phyloP scores from a whole-genome alignment of 2,113 vertebrate species.

The Onychorhynchus coronatus region DNA sequence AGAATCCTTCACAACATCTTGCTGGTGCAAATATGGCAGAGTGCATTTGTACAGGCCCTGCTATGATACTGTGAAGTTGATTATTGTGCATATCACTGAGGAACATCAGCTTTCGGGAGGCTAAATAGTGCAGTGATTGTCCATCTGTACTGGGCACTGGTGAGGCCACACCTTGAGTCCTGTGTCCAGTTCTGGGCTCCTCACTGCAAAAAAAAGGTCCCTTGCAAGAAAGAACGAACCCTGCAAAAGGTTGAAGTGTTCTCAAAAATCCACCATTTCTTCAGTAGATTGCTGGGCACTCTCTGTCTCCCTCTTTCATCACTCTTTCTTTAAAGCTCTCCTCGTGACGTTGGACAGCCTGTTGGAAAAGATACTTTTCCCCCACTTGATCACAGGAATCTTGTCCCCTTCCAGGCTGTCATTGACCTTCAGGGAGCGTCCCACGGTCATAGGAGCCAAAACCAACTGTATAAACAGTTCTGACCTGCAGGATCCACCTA shows the following conservation, averaged over 20 bases:
- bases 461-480: neutral
- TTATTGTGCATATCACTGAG: neutral
- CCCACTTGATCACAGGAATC: neutral
- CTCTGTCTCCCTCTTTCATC: neutral
- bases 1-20: neutral
- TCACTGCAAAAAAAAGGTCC: neutral
- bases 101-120: neutral
- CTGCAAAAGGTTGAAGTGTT: no score
- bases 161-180: neutral
- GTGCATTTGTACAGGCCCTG: neutral
- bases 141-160: accelerated
- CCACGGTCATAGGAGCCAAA: neutral
- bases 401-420: neutral
- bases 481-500: neutral
- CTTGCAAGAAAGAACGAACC: no score
- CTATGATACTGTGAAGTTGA: neutral
- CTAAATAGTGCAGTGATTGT: neutral
- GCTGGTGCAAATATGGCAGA: neutral
- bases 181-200: neutral
- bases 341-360: neutral
- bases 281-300: neutral
- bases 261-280: neutral
- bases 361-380: neutral
- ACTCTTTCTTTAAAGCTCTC: neutral
- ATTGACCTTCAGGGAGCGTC: neutral